These are phyloP conservation scores for Bothrops alternatus DNA, from an alignment of 2,797 vertebrate genomes.

Conservation along the genomic window DNA sequence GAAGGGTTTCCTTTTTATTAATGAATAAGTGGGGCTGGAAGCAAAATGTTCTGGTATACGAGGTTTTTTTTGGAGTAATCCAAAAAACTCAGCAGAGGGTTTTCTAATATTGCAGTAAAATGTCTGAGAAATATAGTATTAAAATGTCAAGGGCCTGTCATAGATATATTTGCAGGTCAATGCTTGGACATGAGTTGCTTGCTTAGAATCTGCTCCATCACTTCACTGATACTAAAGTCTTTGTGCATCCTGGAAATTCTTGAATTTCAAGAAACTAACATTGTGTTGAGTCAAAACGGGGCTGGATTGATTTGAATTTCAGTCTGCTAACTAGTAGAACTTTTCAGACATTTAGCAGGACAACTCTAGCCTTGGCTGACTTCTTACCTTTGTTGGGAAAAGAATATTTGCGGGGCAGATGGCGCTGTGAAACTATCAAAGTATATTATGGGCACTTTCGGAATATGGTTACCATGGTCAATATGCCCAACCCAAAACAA, in stretches of 20 bases:
- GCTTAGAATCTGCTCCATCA: neutral
- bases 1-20: neutral
- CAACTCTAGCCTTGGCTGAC: neutral
- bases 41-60: neutral
- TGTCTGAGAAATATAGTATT: neutral
- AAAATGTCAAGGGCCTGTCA: neutral
- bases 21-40: neutral
- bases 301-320: neutral
- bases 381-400: neutral
- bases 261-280: neutral
- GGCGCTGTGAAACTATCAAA: neutral
- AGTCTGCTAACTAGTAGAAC: neutral
- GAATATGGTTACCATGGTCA: neutral
- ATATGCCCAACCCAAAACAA: neutral
- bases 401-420: neutral
- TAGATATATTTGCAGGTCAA: neutral
- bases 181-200: neutral
- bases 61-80: neutral
- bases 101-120: neutral
- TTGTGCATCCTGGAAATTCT: neutral
- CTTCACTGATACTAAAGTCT: neutral
- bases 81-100: neutral
- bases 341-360: neutral
- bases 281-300: neutral
- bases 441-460: neutral